Evolutionary conservation across 2,888 invertebrate species (phyloP), one percentile per base, ranked within the genome.

Genomic region (Theristus sp.): DNA sequence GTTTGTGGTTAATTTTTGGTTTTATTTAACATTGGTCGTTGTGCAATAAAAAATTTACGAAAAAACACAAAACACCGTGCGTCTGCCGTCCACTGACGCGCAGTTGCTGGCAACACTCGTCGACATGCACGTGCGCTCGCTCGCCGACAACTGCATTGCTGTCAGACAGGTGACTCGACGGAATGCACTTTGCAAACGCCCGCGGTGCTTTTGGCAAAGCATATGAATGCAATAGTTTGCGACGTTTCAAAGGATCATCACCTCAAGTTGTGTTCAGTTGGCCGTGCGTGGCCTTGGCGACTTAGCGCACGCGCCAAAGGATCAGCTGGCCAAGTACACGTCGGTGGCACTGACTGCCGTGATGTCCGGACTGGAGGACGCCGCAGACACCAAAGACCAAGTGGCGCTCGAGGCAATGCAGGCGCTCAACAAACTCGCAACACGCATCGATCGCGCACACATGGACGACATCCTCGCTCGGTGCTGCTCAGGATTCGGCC

Each of bases 401-500:
- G 63, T 71, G 53, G 87, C 88, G 0, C 77, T 88, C 31, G 88
- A 88, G 70, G 85, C 89, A 24, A 86, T 89, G 78, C 80, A 54
- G 27, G 54, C 54, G 0, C 81, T 84, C 59, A 84, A 84, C 13
- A 82, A 84, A 59, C 78, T 85, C 28, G 75, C 87, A 0, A 81
- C 82, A 55, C 81, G 82, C 58, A 81, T 87, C 46, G 79, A 82
- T 1, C 81, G 83, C 58, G 76, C 80, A 64, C 81, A 83, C 67
- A 77, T 80, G 38, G 72, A 76, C 56, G 73, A 75, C 65, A 83
- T 82, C 63, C 80, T 83, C 72, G 82, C 89, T 84, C 87, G 31
- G 81, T 86, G 53, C 82, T 87, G 1, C 84, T 89, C 64, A 82
- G 88, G 65, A 86, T 89, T 64, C 82, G 88, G 55, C 87, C 89